Conservation (phyloP, 2,888 invertebrate species). For the Heliconius erato region DNA sequence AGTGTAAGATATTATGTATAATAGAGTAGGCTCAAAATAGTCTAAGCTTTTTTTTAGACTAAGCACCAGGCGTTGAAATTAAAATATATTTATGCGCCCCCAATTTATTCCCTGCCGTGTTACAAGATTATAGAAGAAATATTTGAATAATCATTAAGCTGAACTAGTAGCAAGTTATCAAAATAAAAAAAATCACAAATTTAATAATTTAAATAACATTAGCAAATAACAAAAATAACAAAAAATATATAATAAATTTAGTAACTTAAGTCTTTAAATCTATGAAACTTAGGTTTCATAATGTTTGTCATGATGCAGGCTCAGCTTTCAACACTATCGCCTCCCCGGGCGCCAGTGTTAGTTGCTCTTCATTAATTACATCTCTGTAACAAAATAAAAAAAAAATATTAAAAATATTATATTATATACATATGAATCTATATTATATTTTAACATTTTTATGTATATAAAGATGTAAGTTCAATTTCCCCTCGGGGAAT, state of each 20-base stretch:
- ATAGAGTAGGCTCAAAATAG: too few relatives aligned
- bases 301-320: constrained; percentile 53
- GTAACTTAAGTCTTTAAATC: not conserved
- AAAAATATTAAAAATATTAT: not conserved
- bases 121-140: too few relatives aligned
- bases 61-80: too few relatives aligned
- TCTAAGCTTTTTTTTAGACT: too few relatives aligned
- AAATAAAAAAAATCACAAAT: not conserved
- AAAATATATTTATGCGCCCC: too few relatives aligned
- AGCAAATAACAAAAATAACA: not conserved
- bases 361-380: constrained; percentile 50
- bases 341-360: constrained; percentile 66
- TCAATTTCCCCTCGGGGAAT: too few relatives aligned
- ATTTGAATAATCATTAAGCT: not conserved
- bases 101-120: too few relatives aligned
- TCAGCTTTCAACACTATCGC: constrained; percentile 63
- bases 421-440: too few relatives aligned
- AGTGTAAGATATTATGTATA: too few relatives aligned
- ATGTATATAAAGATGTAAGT: too few relatives aligned
- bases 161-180: not conserved
- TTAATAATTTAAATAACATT: not conserved
- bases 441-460: too few relatives aligned
- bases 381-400: constrained; percentile 56
- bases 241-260: not conserved
- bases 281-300: not conserved